Conservation (phyloP, 1,140 invertebrate species). For the Zaprionus vittiger region DNA sequence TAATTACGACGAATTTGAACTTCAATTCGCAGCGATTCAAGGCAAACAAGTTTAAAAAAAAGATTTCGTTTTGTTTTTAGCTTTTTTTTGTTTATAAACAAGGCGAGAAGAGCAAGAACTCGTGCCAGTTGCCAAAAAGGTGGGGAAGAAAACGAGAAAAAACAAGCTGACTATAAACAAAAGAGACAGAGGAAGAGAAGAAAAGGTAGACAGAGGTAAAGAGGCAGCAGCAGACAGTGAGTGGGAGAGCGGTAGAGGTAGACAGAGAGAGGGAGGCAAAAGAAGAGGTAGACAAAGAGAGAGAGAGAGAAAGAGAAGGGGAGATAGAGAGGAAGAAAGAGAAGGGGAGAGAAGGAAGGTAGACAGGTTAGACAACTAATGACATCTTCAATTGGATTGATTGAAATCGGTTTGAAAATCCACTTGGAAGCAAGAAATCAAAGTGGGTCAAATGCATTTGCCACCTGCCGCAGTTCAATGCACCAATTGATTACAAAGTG, state of each 20-base stretch:
- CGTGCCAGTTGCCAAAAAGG: conserved; percentile 59
- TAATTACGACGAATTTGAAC: conserved; percentile 66
- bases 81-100: conserved; percentile 67
- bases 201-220: conserved; percentile 8
- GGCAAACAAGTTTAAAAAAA: conserved; percentile 64
- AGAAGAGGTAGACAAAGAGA: background rate
- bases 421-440: conserved; percentile 44
- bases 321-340: background rate
- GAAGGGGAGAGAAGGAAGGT: background rate
- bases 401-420: conserved; percentile 58
- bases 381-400: conserved; percentile 67
- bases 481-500: conserved; percentile 19
- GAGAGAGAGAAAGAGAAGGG: background rate
- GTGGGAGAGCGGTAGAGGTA: background rate
- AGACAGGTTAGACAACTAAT: conserved; percentile 39
- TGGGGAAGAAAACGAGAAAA: conserved; percentile 37
- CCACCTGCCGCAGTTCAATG: conserved; percentile 63
- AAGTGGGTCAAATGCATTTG: conserved; percentile 59
- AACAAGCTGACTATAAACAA: conserved; percentile 4
- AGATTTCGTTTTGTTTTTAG: conserved; percentile 49
- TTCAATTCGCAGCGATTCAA: conserved; percentile 65
- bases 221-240: background rate
- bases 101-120: conserved; percentile 53
- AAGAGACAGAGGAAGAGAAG: background rate
- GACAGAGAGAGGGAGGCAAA: background rate